Conservation (phyloP, 1,140 invertebrate genomes). For the Dreissena polymorpha region DNA sequence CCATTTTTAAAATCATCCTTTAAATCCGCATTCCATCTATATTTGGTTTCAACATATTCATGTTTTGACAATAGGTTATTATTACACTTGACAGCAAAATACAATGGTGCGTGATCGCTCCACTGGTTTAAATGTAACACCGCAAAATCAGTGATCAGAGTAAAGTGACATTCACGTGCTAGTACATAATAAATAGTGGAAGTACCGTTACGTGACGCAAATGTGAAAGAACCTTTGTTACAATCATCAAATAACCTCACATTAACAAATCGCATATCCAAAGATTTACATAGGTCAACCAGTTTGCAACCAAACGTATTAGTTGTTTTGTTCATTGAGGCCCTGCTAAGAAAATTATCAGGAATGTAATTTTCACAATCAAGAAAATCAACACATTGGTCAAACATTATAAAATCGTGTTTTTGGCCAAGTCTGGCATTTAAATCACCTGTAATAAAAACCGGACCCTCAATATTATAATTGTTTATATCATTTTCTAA, state of each 20-base stretch:
- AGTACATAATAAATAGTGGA: neutral
- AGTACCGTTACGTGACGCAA: neutral
- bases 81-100: too few relatives aligned
- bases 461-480: neutral
- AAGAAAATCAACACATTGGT: neutral
- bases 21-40: neutral
- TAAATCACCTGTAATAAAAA: conserved; percentile 18
- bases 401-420: neutral
- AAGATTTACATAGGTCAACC: conserved; percentile 21
- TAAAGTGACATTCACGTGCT: neutral
- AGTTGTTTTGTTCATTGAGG: neutral
- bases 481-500: conserved; percentile 13
- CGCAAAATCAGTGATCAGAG: too few relatives aligned
- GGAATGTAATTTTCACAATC: conserved; percentile 24
- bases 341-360: neutral
- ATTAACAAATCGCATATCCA: conserved; percentile 9
- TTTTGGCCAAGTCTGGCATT: conserved; percentile 9
- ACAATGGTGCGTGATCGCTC: too few relatives aligned
- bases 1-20: neutral
- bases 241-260: neutral
- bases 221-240: neutral
- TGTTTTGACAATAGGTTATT: neutral
- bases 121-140: too few relatives aligned
- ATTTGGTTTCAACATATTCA: neutral
- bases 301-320: neutral